A percentile compares a stretch with the other conserved stretches of the same genome.
Evolutionary conservation across 2,113 vertebrate genomes (phyloP).

Genomic region (Bos indicus): DNA sequence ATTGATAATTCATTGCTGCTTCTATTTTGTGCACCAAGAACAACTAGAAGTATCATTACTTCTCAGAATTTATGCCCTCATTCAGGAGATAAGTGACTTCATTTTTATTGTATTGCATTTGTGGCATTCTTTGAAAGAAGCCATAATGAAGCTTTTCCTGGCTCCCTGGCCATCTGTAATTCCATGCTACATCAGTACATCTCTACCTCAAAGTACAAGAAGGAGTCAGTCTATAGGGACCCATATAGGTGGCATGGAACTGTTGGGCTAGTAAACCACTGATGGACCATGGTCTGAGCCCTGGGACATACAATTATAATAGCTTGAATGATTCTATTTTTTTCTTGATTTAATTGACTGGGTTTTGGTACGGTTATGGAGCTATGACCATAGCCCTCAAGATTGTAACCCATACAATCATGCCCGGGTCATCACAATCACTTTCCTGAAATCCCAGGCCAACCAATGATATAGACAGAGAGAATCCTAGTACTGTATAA

Average conservation of each 20-base stretch:
- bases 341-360: not conserved
- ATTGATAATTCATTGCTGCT: constrained; percentile 26
- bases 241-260: not conserved
- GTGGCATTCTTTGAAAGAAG: constrained; percentile 25
- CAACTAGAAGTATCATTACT: not conserved
- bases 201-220: not conserved
- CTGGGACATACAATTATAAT: not conserved
- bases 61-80: not conserved
- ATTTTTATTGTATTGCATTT: not conserved
- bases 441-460: not conserved
- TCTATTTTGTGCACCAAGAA: constrained; percentile 39
- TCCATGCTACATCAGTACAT: not conserved
- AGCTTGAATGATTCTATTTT: constrained; percentile 21
- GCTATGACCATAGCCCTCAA: not conserved
- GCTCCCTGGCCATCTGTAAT: not conserved
- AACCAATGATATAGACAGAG: not conserved
- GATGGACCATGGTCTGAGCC: not conserved
- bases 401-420: not conserved
- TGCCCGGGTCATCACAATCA: not conserved
- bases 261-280: not conserved
- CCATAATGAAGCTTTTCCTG: not conserved
- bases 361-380: not conserved
- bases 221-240: not conserved
- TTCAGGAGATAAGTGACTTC: not conserved
- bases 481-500: not conserved